Conservation (phyloP, 2,797 vertebrate genomes). For the Enteromius argenteus region DNA sequence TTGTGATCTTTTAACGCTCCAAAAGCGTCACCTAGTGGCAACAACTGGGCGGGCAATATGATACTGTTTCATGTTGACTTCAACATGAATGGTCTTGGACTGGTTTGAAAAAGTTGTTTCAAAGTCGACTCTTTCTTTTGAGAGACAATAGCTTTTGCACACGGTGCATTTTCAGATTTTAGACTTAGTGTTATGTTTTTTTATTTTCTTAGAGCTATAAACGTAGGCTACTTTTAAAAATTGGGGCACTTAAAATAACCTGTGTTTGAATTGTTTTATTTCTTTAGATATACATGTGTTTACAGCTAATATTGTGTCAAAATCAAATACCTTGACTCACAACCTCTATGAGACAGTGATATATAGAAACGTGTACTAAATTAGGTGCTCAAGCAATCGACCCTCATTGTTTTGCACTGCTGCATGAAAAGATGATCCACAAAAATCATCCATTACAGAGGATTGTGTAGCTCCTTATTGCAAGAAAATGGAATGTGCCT, state of each 20-base stretch:
- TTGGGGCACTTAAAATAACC: background rate
- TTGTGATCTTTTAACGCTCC: too few relatives aligned
- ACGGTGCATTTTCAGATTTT: too few relatives aligned
- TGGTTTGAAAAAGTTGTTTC: too few relatives aligned
- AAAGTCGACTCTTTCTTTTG: too few relatives aligned
- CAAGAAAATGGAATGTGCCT: constrained; percentile 64
- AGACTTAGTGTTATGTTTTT: too few relatives aligned
- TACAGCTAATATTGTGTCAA: constrained; percentile 1
- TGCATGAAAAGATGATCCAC: constrained; percentile 16
- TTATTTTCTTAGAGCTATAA: too few relatives aligned
- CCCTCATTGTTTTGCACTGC: background rate
- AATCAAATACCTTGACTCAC: background rate
- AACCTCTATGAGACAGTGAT: background rate
- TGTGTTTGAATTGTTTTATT: background rate
- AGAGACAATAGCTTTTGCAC: too few relatives aligned
- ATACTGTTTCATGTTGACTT: too few relatives aligned
- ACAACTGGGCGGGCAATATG: too few relatives aligned
- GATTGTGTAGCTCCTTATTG: constrained; percentile 49
- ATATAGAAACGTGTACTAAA: constrained; percentile 31
- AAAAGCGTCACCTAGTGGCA: too few relatives aligned
- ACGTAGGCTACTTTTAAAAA: too few relatives aligned
- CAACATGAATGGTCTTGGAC: too few relatives aligned
- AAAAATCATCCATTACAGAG: constrained; percentile 41
- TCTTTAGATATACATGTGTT: background rate
- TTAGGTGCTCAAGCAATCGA: constrained; percentile 15